Evolutionary conservation across 2,797 vertebrate genomes (phyloP), one percentile per base, ranked within the genome.

Genomic region (Stomatorhinus walkeri): DNA sequence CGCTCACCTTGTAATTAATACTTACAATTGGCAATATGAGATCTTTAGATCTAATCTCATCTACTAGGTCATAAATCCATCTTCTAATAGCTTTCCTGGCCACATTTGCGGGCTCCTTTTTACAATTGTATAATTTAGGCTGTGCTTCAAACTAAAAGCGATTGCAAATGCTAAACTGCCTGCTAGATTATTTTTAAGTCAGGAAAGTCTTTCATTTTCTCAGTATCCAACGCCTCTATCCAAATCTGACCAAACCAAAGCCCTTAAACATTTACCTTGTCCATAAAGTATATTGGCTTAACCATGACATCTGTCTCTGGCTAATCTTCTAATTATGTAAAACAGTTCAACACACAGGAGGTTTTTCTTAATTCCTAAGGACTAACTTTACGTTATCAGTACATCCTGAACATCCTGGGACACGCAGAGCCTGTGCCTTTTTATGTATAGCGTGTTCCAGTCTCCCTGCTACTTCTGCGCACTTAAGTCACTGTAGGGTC

Each of bases 1-100:
- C 46, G 76, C 76, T 46, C 16, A 81, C 76, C 76, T 81, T 81
- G 76, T 81, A 81, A 81, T 81, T 81, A 81, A 81, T 46, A 81
- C 28, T 22, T 81, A 81, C 76, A 81, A 81, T n/a, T 81, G 40
- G 40, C 76, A 19, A 81, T 3, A 81, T n/a, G 76, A 43, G 76
- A 81, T 81, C 76, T 81, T 81, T 81, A 81, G 40, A 81, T 46
- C 6, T 46, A 81, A 81, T 81, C 40, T 81, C 76, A 81, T 43
- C 76, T 81, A 46, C n/a, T 81, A 46, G n/a, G 46, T n/a, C 40
- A 81, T 46, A 43, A 43, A 81, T 46, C 59, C 59, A 24, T 61
- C 14, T 76, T 76, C 76, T 46, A 81, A 81, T n/a, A 43, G 19
- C 19, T 81, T 43, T 46, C 40, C 76, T 43, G 36, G 40, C 46